phyloP scores from a whole-genome alignment of 2,113 vertebrate species.

The Triplophysa rosa region DNA sequence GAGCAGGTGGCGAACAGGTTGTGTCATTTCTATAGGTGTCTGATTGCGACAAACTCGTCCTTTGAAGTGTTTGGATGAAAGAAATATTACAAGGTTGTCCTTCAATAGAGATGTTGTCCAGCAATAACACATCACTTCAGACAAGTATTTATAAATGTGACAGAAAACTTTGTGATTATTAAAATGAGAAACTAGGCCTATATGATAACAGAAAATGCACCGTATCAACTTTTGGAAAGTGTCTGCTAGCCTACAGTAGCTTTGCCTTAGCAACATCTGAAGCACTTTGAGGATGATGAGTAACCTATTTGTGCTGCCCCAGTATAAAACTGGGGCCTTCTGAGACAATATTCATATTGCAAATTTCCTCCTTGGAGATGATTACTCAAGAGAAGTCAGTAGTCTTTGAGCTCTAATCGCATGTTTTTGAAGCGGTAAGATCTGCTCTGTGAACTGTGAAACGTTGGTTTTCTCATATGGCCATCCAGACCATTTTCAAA shows the following conservation, averaged over 20 bases:
- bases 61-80: conserved; percentile 13
- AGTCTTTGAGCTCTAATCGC: not conserved
- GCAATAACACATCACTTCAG: not conserved
- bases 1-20: conserved; percentile 56
- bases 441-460: not conserved
- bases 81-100: not conserved
- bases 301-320: not conserved
- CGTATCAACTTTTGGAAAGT: too few relatives aligned
- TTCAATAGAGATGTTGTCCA: not conserved
- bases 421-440: not conserved
- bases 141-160: not conserved
- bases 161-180: not conserved
- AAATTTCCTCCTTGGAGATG: not conserved
- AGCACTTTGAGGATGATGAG: not conserved
- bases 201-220: too few relatives aligned
- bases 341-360: not conserved
- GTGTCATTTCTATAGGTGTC: conserved; percentile 54
- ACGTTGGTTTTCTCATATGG: not conserved
- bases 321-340: not conserved
- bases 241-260: too few relatives aligned
- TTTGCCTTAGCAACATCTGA: too few relatives aligned
- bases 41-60: not conserved
- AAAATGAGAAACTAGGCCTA: too few relatives aligned
- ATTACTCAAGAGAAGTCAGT: not conserved
- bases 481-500: not conserved